phyloP scores from a whole-genome alignment of 2,888 invertebrate genomes.

The Entomobrya proxima region DNA sequence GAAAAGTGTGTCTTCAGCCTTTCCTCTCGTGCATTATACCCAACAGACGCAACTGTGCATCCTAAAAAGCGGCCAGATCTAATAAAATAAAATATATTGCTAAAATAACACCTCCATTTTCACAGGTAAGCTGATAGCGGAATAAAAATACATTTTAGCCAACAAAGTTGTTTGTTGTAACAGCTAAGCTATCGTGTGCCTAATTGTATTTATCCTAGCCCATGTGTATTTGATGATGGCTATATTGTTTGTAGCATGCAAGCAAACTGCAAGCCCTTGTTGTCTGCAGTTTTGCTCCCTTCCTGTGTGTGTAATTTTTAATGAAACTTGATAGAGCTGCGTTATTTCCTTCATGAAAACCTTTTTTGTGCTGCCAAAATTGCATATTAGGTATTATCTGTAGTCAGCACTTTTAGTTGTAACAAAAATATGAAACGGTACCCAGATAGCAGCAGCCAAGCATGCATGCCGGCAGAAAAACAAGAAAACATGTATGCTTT shows the following conservation, averaged over 20 bases:
- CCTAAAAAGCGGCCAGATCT: neutral
- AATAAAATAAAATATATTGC: neutral
- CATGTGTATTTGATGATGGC: neutral
- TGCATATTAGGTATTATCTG: neutral
- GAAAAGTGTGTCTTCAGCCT: conserved; percentile 5
- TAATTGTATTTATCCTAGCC: neutral
- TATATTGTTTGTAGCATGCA: neutral
- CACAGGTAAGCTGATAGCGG: no score
- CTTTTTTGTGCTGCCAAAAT: neutral
- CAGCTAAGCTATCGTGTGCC: neutral
- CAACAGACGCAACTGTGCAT: neutral
- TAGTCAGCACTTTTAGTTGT: neutral
- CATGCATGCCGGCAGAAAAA: conserved; percentile 21
- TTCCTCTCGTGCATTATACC: neutral
- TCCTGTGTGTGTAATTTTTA: conserved; percentile 20
- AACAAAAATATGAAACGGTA: conserved; percentile 14
- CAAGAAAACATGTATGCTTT: neutral
- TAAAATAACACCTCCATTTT: conserved; percentile 4
- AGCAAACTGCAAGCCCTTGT: neutral
- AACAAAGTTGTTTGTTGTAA: neutral
- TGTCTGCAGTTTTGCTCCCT: conserved; percentile 7
- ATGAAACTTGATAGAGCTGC: conserved; percentile 13
- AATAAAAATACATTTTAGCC: neutral
- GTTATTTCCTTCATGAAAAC: neutral
- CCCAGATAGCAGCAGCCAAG: conserved; percentile 16